A percentile compares a stretch with the other conserved stretches of the same genome.
Conservation (phyloP, 92 coral and sea anemone genomes). For the Scolanthus callimorphus region DNA sequence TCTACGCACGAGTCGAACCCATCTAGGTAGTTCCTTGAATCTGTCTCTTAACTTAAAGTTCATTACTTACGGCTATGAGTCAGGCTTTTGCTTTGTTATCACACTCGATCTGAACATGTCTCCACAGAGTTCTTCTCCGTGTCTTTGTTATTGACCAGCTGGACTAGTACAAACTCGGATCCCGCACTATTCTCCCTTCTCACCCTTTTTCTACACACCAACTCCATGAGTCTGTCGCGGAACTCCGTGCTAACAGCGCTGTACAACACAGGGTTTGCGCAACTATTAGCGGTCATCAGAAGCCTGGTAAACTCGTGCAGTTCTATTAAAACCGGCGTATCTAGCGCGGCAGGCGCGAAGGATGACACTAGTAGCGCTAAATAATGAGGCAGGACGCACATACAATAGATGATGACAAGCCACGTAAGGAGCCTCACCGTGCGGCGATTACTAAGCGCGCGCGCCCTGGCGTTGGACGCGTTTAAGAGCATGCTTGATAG, state of each 20-base stretch:
- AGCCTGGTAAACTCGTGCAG: slow-evolving; percentile 40
- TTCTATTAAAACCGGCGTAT: slow-evolving; percentile 9
- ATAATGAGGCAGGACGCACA: slow-evolving; percentile 37
- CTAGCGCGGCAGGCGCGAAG: not conserved
- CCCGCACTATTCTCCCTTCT: no score
- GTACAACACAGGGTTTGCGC: slow-evolving; percentile 40
- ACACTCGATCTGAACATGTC: no score
- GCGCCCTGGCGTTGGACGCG: not conserved
- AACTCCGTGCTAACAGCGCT: slow-evolving; percentile 43
- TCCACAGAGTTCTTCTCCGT: no score
- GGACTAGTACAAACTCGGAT: no score
- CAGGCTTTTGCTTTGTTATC: no score
- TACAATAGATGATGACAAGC: slow-evolving; percentile 17
- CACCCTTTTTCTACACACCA: slow-evolving; percentile 9
- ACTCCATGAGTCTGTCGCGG: slow-evolving; percentile 21
- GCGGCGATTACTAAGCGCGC: slow-evolving; percentile 27
- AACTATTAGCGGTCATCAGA: slow-evolving; percentile 40
- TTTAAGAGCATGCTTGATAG: not conserved
- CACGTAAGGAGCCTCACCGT: slow-evolving; percentile 26
- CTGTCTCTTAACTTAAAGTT: no score
- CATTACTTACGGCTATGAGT: no score
- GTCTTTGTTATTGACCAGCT: no score
- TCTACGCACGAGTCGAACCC: no score
- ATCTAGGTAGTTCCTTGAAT: no score
- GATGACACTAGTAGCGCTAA: slow-evolving; percentile 14